Percentiles rank a stretch among this genome's conserved stretches.
Evolutionary conservation across 1,140 invertebrate genomes (phyloP).

Genomic region (Nixonia krombeini): DNA sequence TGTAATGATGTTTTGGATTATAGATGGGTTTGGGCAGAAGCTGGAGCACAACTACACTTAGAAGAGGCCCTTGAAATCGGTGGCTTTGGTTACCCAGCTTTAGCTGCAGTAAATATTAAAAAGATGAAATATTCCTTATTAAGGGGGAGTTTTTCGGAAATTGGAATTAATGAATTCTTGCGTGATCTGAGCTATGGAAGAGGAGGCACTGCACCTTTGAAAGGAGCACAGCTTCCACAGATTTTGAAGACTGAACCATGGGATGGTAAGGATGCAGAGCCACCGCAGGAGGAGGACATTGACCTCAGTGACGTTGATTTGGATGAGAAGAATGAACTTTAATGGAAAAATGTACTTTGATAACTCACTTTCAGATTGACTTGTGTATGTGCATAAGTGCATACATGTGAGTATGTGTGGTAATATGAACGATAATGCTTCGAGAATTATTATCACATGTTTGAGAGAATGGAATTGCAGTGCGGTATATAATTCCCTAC

Average conservation of each 20-base stretch:
- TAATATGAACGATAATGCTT: not conserved
- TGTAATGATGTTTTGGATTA: slow-evolving; percentile 31
- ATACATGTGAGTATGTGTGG: too few species aligned
- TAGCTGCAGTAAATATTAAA: slow-evolving; percentile 96
- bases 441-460: not conserved
- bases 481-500: slow-evolving; percentile 7
- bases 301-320: slow-evolving; percentile 93
- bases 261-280: slow-evolving; percentile 97
- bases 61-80: slow-evolving; percentile 95
- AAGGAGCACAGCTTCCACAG: slow-evolving; percentile 86
- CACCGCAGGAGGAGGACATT: slow-evolving; percentile 92
- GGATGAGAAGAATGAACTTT: slow-evolving; percentile 89
- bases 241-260: slow-evolving; percentile 84
- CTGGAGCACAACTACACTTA: slow-evolving; percentile 84
- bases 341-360: slow-evolving; percentile 59
- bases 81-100: slow-evolving; percentile 91
- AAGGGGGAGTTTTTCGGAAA: slow-evolving; percentile 93
- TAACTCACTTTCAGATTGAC: not conserved
- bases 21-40: slow-evolving; percentile 97
- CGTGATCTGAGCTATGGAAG: slow-evolving; percentile 95
- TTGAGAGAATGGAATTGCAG: not conserved
- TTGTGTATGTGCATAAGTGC: too few species aligned
- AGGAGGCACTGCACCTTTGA: slow-evolving; percentile 91
- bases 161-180: slow-evolving; percentile 96
- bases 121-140: slow-evolving; percentile 97